Evolutionary conservation across 2,888 invertebrate genomes (phyloP).

Genomic region (Meiosimyza decipiens): DNA sequence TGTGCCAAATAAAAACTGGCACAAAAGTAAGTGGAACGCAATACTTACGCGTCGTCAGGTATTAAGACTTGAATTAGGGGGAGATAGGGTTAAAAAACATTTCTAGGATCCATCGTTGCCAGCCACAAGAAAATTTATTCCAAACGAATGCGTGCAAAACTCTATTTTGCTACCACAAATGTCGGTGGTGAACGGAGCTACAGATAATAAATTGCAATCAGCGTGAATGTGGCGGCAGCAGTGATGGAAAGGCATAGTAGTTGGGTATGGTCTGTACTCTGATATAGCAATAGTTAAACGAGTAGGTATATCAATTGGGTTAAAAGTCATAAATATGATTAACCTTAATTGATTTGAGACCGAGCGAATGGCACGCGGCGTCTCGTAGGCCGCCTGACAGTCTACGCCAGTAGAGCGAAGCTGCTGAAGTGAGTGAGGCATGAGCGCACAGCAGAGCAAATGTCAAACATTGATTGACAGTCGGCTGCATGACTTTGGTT

Average conservation of each 20-base stretch:
- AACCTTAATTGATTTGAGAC: constrained; percentile 59
- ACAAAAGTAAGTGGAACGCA: constrained; percentile 22
- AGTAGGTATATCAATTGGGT: constrained; percentile 50
- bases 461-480: constrained; percentile 41
- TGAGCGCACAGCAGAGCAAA: background rate
- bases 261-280: background rate
- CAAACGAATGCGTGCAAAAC: constrained; percentile 34
- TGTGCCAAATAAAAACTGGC: constrained; percentile 14
- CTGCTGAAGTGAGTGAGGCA: constrained; percentile 6
- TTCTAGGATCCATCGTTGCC: background rate
- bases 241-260: background rate
- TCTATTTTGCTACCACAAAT: constrained; percentile 6
- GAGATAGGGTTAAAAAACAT: background rate
- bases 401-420: background rate
- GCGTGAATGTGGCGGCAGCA: background rate
- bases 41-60: background rate
- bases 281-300: background rate
- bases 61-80: background rate
- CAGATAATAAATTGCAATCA: constrained; percentile 15
- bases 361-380: constrained; percentile 5
- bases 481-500: constrained; percentile 1
- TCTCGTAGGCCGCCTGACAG: background rate
- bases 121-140: constrained; percentile 30
- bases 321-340: constrained; percentile 64
- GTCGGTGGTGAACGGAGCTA: background rate